Conservation (phyloP, 2,888 invertebrate species). For the Dendrolimus pini region DNA sequence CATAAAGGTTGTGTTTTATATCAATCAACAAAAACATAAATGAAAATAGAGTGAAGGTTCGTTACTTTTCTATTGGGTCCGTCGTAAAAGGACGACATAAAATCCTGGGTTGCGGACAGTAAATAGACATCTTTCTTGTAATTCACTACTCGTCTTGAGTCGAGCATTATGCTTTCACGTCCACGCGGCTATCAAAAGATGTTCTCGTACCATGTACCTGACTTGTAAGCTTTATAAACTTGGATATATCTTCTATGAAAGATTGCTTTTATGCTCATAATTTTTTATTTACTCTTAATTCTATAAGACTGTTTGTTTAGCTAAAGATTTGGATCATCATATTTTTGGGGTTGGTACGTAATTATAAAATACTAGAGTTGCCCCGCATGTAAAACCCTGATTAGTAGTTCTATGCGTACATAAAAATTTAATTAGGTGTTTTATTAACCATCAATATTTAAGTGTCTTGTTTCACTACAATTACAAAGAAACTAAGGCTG, state of each 20-base stretch:
- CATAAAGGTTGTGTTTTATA: neutral
- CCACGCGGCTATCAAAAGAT: constrained; percentile 19
- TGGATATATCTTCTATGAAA: neutral
- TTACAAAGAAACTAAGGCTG: no score
- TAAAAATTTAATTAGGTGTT: no score
- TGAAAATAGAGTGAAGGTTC: neutral
- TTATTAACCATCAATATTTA: no score
- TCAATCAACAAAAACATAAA: neutral
- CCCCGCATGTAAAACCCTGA: no score
- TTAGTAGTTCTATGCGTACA: no score
- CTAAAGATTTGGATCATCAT: no score
- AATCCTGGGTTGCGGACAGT: constrained; percentile 14
- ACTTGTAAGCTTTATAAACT: constrained; percentile 1
- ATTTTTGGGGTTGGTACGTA: no score
- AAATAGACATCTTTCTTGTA: constrained; percentile 25
- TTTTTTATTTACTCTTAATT: neutral
- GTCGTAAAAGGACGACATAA: constrained; percentile 8
- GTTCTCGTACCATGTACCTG: constrained; percentile 5
- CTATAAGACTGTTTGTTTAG: no score
- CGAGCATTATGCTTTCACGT: constrained; percentile 20
- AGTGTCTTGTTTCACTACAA: no score
- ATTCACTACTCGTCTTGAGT: constrained; percentile 14
- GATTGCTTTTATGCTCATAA: neutral
- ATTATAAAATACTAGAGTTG: no score
- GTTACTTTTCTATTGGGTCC: constrained; percentile 7